Conservation (phyloP, 2,797 vertebrate genomes). For the Rousettus madagascariensis region DNA sequence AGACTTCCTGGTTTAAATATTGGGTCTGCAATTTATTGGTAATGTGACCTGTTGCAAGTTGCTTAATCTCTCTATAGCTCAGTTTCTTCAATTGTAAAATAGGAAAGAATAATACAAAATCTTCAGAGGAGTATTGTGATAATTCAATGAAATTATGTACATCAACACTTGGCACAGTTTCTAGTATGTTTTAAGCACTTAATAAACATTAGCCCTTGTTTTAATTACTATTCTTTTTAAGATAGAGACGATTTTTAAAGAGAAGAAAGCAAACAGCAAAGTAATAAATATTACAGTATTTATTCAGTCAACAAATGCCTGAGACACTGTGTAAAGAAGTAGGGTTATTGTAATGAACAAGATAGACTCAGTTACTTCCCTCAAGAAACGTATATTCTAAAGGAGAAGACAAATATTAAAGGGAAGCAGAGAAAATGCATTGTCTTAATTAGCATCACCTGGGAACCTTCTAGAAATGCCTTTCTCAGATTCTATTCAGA, state of each 20-base stretch:
- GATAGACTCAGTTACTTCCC: neutral
- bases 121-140: neutral
- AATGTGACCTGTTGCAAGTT: neutral
- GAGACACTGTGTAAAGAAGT: neutral
- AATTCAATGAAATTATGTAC: neutral
- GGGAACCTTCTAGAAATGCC: neutral
- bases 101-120: neutral
- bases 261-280: neutral
- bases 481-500: neutral
- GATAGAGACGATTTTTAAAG: neutral
- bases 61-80: neutral
- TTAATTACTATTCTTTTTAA: neutral
- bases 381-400: neutral
- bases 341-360: neutral
- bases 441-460: neutral
- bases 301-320: neutral
- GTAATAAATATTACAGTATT: neutral
- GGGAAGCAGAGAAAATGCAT: neutral
- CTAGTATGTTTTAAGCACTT: conserved; percentile 1
- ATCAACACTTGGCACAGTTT: neutral
- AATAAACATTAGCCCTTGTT: neutral
- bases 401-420: neutral
- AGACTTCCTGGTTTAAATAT: neutral
- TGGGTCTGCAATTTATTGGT: neutral
- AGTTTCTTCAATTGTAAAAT: conserved; percentile 18